Conservation (phyloP, 2,888 invertebrate genomes). For the Cremastinae sp. region DNA sequence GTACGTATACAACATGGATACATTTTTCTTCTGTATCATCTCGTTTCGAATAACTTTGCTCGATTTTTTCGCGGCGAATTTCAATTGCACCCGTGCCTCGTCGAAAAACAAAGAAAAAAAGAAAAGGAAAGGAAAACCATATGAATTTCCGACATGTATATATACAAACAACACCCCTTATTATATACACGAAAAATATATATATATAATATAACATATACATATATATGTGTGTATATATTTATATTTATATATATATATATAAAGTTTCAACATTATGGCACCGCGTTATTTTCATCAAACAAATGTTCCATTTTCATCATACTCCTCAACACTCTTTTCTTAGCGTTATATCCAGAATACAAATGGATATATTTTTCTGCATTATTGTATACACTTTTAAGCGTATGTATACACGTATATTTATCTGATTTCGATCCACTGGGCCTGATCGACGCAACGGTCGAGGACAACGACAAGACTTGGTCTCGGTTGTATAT, state of each 20-base stretch:
- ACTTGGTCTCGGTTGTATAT: neutral
- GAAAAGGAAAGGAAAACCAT: slow-evolving; percentile 65
- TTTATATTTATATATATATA: slow-evolving; percentile 71
- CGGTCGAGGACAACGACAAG: slow-evolving; percentile 31
- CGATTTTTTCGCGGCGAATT: slow-evolving; percentile 53
- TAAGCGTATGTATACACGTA: neutral
- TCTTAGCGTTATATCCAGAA: slow-evolving; percentile 68
- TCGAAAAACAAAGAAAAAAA: slow-evolving; percentile 62
- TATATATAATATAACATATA: slow-evolving; percentile 66
- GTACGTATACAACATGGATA: slow-evolving; percentile 52
- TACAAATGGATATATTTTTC: slow-evolving; percentile 65
- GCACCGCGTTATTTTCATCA: slow-evolving; percentile 74
- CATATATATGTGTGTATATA: slow-evolving; percentile 62
- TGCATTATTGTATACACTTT: slow-evolving; percentile 5
- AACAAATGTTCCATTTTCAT: slow-evolving; percentile 48
- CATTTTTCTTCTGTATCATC: slow-evolving; percentile 9
- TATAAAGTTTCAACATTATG: slow-evolving; percentile 79
- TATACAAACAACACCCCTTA: slow-evolving; percentile 80
- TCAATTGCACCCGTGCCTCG: slow-evolving; percentile 64
- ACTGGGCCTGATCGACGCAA: slow-evolving; percentile 33
- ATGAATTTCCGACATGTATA: slow-evolving; percentile 74
- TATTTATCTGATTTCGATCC: slow-evolving; percentile 39
- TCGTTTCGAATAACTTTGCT: slow-evolving; percentile 35
- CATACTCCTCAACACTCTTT: slow-evolving; percentile 34
- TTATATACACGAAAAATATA: slow-evolving; percentile 78